phyloP scores from a whole-genome alignment of 2,113 vertebrate genomes.

The Periophthalmus modestus region DNA sequence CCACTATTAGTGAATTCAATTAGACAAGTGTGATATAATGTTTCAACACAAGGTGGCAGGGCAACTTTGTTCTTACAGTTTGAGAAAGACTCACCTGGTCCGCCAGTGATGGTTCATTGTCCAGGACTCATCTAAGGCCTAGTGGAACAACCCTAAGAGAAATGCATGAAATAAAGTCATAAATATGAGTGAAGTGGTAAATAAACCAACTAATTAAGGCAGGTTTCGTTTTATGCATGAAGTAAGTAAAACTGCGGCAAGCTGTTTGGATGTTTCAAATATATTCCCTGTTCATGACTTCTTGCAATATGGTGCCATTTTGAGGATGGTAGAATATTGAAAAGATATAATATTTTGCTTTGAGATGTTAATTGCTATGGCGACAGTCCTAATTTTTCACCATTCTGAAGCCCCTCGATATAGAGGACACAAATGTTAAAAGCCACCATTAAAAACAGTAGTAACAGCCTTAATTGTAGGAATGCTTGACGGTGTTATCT shows the following conservation, averaged over 20 bases:
- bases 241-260: too few species aligned
- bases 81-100: background rate
- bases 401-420: background rate
- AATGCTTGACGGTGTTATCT: constrained; percentile 10
- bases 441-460: constrained; percentile 6
- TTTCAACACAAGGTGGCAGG: background rate
- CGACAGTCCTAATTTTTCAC: too few species aligned
- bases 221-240: background rate
- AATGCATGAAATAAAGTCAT: background rate
- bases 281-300: background rate
- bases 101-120: background rate
- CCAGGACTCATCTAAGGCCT: background rate
- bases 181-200: background rate
- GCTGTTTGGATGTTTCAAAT: background rate
- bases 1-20: background rate
- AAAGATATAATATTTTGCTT: too few species aligned
- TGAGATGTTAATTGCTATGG: too few species aligned
- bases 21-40: background rate
- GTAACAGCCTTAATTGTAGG: background rate
- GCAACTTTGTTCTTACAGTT: background rate
- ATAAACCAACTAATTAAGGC: background rate
- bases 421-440: background rate
- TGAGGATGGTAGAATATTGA: too few species aligned
- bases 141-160: background rate
- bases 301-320: too few species aligned